phyloP scores from a whole-genome alignment of 2,113 vertebrate genomes.

The Anguilla japonica region DNA sequence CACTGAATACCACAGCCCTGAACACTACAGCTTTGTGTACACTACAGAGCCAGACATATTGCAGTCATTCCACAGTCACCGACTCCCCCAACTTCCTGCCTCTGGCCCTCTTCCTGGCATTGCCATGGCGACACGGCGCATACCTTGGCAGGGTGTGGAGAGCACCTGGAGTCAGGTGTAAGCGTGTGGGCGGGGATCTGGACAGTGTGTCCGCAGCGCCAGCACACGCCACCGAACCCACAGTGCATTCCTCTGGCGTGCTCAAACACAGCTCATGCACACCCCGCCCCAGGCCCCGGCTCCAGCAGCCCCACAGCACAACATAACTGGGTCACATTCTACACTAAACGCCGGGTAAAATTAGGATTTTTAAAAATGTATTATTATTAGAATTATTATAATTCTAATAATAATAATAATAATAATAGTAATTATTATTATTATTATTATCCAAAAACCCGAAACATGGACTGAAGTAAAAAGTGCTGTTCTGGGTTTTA shows the following conservation, averaged over 20 bases:
- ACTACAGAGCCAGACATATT: not conserved
- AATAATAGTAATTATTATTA: too few relatives aligned
- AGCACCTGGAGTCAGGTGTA: not conserved
- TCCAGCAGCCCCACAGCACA: not conserved
- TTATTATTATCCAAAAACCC: too few relatives aligned
- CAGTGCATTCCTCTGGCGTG: conserved; percentile 20
- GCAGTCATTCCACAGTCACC: not conserved
- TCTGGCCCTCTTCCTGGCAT: not conserved
- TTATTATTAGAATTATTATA: too few relatives aligned
- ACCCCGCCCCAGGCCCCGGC: conserved; percentile 4
- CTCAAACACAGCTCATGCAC: conserved; percentile 9
- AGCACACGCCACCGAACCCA: not conserved
- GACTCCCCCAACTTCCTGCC: not conserved
- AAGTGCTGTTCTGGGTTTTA: too few relatives aligned
- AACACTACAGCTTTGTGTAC: not conserved
- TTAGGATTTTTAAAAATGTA: not conserved
- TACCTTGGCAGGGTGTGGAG: conserved; percentile 21
- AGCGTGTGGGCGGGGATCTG: not conserved
- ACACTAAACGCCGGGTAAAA: not conserved
- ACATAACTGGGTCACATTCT: conserved; percentile 13
- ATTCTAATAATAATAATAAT: too few relatives aligned
- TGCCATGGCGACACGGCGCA: not conserved
- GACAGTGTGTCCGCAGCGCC: not conserved
- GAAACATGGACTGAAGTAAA: too few relatives aligned
- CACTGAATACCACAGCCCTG: too few relatives aligned